Percentiles rank a stretch among this genome's conserved stretches.
These are phyloP conservation scores for Aplocera efformata DNA, from an alignment of 2,888 invertebrate genomes.

Conservation along the genomic window DNA sequence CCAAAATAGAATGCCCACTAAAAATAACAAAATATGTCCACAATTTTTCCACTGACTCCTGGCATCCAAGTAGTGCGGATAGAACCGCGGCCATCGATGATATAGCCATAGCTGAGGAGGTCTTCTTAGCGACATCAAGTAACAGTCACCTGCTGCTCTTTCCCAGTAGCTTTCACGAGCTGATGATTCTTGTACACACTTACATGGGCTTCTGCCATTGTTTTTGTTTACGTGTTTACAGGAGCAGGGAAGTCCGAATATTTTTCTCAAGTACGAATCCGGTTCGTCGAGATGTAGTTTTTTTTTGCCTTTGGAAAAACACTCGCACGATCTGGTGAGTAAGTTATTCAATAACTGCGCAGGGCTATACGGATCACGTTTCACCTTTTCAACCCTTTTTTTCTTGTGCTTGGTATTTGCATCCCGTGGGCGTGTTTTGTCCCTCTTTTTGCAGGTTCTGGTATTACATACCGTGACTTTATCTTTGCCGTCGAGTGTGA, in stretches of 20 bases:
- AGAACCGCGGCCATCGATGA: slow-evolving; percentile 37
- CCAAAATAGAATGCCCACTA: slow-evolving; percentile 42
- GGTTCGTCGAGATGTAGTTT: slow-evolving; percentile 5
- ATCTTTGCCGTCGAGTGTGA: slow-evolving; percentile 22
- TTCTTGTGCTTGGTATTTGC: slow-evolving; percentile 9
- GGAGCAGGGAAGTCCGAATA: slow-evolving; percentile 16
- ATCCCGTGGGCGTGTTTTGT: background rate
- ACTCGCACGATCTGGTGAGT: slow-evolving; percentile 11
- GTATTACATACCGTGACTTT: slow-evolving; percentile 21
- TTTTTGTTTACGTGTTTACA: slow-evolving; percentile 1
- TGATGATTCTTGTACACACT: background rate
- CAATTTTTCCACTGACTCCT: slow-evolving; percentile 32
- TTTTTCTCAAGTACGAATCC: slow-evolving; percentile 16
- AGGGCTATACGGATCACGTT: slow-evolving; percentile 4
- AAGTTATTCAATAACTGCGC: slow-evolving; percentile 12
- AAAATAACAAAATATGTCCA: slow-evolving; percentile 28
- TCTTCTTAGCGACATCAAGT: slow-evolving; percentile 36
- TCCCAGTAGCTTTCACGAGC: slow-evolving; percentile 16
- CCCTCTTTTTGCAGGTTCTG: slow-evolving; percentile 1
- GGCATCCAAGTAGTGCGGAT: slow-evolving; percentile 31
- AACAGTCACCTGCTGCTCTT: slow-evolving; percentile 41
- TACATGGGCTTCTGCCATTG: background rate
- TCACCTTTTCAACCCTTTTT: slow-evolving; percentile 1
- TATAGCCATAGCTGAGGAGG: slow-evolving; percentile 40
- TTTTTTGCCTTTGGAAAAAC: slow-evolving; percentile 6